Base-by-base conservation (phyloP, 2,888 invertebrate genomes). In the Drosophila atripex region DNA sequence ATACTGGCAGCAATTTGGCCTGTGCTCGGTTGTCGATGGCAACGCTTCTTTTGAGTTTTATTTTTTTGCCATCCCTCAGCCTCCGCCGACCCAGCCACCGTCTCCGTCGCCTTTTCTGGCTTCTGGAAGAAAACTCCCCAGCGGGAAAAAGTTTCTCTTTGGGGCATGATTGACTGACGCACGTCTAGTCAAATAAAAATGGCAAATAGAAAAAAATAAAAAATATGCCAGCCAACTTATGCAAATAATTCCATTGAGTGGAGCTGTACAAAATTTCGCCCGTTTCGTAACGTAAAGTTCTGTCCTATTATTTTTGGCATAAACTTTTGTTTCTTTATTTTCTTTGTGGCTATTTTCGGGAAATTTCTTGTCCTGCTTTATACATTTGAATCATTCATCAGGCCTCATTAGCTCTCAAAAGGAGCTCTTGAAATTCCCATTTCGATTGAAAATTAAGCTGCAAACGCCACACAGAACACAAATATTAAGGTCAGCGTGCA, bases 1-100 rank as follows among this genome's bases (percentile, higher is more conserved):
- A 86, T 83, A 86, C 87, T 84, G 82, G 76, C 85, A 86, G 78
- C 75, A 80, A 78, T 78, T 78, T 78, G 77, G 72, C 63, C 45
- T 54, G 51, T 47, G 49, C 25, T 50, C 64, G 30, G 73, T 71
- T 77, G 84, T 77, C 78, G 75, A 75, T 82, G 75, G 80, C 78
- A 83, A 79, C 77, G 79, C 59, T 70, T 51, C 59, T 30, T 57
- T 72, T 68, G 61, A 61, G 61, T 61, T 60, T 60, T 47, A 41
- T 35, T 32, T 45, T 30, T n/a, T 28, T 11, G 23, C 55, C 7
- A 43, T 28, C n/a, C 47, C 28, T 28, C 39, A 16, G 46, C 25
- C 80, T 76, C 72, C 69, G 71, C 41, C 41, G 21, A 21, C 21
- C 55, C 18, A 39, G 12, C 49, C 35, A 45, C 53, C 21, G 8